These are phyloP conservation scores for Anthoptus insignis DNA, from an alignment of 2,888 invertebrate species.

Conservation along the genomic window DNA sequence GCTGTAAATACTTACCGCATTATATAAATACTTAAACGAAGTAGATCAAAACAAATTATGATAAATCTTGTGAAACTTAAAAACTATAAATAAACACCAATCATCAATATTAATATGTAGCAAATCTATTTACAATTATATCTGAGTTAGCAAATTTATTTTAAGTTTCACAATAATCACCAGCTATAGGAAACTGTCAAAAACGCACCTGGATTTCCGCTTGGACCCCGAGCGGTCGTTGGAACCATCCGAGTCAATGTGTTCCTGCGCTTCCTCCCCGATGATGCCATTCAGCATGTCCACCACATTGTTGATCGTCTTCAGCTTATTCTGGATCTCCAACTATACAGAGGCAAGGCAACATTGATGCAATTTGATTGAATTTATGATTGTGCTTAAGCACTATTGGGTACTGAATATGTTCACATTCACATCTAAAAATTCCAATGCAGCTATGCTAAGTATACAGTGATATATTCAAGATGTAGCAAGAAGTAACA, in stretches of 20 bases:
- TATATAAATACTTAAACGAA: not conserved
- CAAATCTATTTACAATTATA: not conserved
- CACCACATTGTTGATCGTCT: conserved; percentile 95
- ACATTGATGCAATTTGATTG: conserved; percentile 44
- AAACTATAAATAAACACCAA: not conserved
- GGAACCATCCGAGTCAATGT: conserved; percentile 61
- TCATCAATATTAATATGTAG: not conserved
- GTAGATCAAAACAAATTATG: not conserved
- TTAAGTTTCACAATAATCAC: conserved; percentile 20
- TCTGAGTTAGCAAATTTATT: not conserved
- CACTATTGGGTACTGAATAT: conserved; percentile 37
- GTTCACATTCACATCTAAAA: conserved; percentile 52
- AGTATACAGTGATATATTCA: conserved; percentile 30
- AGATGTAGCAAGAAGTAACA: conserved; percentile 45
- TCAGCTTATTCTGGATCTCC: conserved; percentile 93
- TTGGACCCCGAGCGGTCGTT: conserved; percentile 62
- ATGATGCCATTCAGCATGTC: conserved; percentile 96
- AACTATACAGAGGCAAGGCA: conserved; percentile 81
- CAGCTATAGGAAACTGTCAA: conserved; percentile 29
- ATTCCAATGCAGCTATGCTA: conserved; percentile 45
- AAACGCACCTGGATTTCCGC: conserved; percentile 78
- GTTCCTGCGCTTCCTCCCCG: conserved; percentile 88
- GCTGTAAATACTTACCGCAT: conserved; percentile 21
- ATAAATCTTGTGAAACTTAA: conserved; percentile 25
- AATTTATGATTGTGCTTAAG: conserved; percentile 52